phyloP scores from a whole-genome alignment of 30 jellyfish, hydroid and myxozoan species.

The Hydractinia echinata region DNA sequence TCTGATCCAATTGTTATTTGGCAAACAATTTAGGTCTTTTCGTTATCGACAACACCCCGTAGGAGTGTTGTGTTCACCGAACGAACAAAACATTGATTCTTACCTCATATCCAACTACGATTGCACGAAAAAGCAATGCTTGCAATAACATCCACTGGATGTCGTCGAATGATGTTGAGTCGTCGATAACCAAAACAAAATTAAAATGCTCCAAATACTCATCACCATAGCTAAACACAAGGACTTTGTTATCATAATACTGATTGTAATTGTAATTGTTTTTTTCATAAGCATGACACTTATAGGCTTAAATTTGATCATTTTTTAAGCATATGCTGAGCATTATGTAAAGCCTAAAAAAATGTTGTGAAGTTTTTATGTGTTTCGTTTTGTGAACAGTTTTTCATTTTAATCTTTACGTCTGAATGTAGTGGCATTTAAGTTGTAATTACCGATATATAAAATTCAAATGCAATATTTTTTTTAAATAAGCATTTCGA shows the following conservation, averaged over 20 bases:
- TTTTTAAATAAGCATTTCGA: background rate
- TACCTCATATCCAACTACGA: slow-evolving; percentile 92
- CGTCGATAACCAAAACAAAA: slow-evolving; percentile 65
- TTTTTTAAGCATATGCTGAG: no score
- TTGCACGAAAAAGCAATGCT: slow-evolving; percentile 77
- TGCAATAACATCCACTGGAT: slow-evolving; percentile 66
- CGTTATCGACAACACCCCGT: background rate
- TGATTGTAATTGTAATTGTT: background rate
- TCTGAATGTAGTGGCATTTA: no score
- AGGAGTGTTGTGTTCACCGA: background rate
- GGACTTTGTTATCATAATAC: background rate
- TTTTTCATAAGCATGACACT: no score
- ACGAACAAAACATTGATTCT: background rate
- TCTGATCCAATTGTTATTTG: no score
- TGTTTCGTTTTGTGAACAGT: no score
- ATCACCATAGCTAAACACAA: slow-evolving; percentile 70
- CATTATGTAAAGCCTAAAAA: no score
- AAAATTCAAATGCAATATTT: no score
- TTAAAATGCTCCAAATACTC: slow-evolving; percentile 56
- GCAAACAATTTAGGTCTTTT: no score
- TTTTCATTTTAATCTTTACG: no score
- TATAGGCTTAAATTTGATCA: background rate
- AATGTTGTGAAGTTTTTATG: no score
- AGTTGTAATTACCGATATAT: no score
- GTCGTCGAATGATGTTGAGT: slow-evolving; percentile 64